These are phyloP conservation scores for Cossypha niveicapilla DNA, from an alignment of 2,797 vertebrate genomes.

Conservation along the genomic window DNA sequence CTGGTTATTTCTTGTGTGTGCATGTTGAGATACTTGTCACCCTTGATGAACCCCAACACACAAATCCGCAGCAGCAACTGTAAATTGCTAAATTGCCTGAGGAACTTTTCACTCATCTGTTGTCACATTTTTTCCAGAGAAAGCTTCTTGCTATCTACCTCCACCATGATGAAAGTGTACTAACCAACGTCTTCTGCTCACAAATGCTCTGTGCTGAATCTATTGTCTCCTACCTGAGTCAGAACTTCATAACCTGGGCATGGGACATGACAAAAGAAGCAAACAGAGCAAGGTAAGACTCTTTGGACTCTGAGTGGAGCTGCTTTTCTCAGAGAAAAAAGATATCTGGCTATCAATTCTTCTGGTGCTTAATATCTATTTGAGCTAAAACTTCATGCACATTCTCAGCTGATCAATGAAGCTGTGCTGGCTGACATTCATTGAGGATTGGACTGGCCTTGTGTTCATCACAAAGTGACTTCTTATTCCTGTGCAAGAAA, in stretches of 20 bases:
- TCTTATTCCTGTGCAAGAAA: not conserved
- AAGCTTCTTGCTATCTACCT: slow-evolving; percentile 99
- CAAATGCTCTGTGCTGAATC: slow-evolving; percentile 99
- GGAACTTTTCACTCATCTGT: slow-evolving; percentile 25
- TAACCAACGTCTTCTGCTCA: slow-evolving; percentile 99
- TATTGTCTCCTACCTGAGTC: slow-evolving; percentile 97
- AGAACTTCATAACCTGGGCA: slow-evolving; percentile 99
- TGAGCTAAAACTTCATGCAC: not conserved
- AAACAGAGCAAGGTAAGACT: slow-evolving; percentile 93
- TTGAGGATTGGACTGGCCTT: not conserved
- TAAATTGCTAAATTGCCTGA: not conserved
- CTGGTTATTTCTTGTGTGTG: not conserved
- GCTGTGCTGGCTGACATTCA: not conserved
- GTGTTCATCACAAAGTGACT: not conserved
- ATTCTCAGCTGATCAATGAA: not conserved
- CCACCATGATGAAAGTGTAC: slow-evolving; percentile 98
- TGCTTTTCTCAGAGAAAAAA: not conserved
- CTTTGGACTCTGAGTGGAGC: not conserved
- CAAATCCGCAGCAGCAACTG: not conserved
- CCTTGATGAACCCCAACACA: not conserved
- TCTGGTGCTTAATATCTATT: not conserved
- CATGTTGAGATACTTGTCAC: not conserved
- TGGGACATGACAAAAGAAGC: slow-evolving; percentile 99
- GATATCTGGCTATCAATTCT: not conserved
- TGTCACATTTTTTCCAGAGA: slow-evolving; percentile 83